Evolutionary conservation across 1,140 invertebrate species (phyloP).

Genomic region (Vanessa tameamea): DNA sequence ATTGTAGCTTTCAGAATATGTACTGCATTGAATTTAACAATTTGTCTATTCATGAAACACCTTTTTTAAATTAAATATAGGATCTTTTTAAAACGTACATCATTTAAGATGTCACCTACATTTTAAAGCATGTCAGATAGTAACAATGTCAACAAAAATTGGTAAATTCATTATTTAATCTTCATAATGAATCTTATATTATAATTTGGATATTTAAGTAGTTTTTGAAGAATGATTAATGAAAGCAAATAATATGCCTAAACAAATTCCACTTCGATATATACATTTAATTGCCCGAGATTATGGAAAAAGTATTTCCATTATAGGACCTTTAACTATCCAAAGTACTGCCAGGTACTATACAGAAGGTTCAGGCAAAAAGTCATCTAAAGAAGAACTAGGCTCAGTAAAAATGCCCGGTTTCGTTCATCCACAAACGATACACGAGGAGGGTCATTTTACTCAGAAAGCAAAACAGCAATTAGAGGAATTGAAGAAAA

Average conservation of each 20-base stretch:
- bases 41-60: too few relatives aligned
- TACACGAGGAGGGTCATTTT: conserved; percentile 45
- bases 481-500: conserved; percentile 45
- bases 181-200: too few relatives aligned
- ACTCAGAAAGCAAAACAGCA: conserved; percentile 45
- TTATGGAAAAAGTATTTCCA: not conserved
- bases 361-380: conserved; percentile 15
- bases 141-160: too few relatives aligned
- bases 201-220: not conserved
- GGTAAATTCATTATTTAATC: too few relatives aligned
- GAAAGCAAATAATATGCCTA: not conserved
- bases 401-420: conserved; percentile 41
- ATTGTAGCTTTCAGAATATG: too few relatives aligned
- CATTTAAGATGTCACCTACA: too few relatives aligned
- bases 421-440: conserved; percentile 35
- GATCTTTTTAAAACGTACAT: too few relatives aligned
- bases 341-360: not conserved
- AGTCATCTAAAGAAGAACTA: conserved; percentile 23
- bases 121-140: too few relatives aligned
- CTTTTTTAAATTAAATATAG: too few relatives aligned
- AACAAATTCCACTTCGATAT: not conserved
- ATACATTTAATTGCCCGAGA: not conserved
- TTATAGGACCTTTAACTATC: not conserved
- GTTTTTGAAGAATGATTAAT: not conserved
- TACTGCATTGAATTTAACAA: too few relatives aligned